A percentile compares a stretch with the other conserved stretches of the same genome.
Conservation (phyloP, 1,140 invertebrate species). For the Lineus longissimus region DNA sequence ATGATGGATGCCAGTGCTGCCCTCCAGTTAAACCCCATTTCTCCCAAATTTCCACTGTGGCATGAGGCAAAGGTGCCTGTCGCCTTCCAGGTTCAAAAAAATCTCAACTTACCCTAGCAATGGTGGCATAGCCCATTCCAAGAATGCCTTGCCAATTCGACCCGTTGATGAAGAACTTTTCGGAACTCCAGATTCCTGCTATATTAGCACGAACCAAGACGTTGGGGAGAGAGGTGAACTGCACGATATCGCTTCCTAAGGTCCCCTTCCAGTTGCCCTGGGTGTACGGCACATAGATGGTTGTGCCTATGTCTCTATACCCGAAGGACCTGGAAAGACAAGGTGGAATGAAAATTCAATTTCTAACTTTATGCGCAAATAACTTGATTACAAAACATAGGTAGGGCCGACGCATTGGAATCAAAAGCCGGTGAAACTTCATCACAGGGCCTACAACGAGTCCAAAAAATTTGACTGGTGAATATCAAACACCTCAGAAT, state of each 20-base stretch:
- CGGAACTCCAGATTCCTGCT: conserved; percentile 49
- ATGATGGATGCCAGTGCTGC: too few relatives aligned
- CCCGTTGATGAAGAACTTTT: conserved; percentile 53
- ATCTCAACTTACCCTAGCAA: conserved; percentile 48
- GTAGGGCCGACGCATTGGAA: neutral
- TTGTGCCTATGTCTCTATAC: conserved; percentile 24
- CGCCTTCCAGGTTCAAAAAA: too few relatives aligned
- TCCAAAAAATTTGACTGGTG: too few relatives aligned
- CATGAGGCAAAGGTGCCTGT: too few relatives aligned
- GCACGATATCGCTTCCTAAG: conserved; percentile 47
- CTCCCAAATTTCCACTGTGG: too few relatives aligned
- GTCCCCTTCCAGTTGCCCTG: conserved; percentile 53
- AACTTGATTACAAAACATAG: neutral
- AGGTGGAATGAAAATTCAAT: neutral
- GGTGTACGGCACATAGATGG: conserved; percentile 46
- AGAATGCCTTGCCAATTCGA: conserved; percentile 57
- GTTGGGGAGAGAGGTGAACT: conserved; percentile 31
- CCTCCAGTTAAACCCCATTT: too few relatives aligned
- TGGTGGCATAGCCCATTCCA: conserved; percentile 52
- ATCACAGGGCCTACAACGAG: too few relatives aligned
- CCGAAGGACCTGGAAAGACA: conserved; percentile 37
- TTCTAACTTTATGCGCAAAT: neutral
- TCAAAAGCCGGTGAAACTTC: too few relatives aligned
- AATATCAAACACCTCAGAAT: too few relatives aligned
- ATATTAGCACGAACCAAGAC: conserved; percentile 37